phyloP scores from a whole-genome alignment of 2,113 vertebrate species.

The Peromyscus californicus region DNA sequence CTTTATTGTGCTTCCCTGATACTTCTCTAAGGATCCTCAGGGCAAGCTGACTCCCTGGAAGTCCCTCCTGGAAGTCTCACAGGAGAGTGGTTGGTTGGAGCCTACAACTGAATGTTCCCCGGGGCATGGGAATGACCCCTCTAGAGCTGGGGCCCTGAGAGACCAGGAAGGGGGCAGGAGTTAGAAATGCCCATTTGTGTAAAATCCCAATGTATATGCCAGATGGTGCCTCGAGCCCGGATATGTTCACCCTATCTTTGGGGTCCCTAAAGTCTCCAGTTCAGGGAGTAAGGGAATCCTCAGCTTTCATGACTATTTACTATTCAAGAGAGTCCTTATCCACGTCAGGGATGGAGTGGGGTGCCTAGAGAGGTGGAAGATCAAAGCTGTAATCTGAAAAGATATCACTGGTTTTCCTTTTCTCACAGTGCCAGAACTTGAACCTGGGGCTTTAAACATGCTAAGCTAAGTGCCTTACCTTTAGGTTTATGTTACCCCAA shows the following conservation, averaged over 20 bases:
- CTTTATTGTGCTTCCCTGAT: rapidly evolving
- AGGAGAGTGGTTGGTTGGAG: not conserved
- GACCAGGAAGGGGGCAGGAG: not conserved
- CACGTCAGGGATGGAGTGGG: not conserved
- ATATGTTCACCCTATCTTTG: not conserved
- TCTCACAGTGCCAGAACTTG: not conserved
- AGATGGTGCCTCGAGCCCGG: not conserved
- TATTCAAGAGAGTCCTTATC: not conserved
- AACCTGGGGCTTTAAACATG: not conserved
- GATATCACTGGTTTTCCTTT: not conserved
- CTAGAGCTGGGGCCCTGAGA: not conserved
- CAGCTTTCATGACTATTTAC: not conserved
- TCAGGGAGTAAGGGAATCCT: not conserved
- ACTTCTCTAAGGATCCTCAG: not conserved
- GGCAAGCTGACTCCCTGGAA: not conserved
- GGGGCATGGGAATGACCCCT: not conserved
- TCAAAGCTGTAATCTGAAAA: not conserved
- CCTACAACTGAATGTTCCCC: not conserved
- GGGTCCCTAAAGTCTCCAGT: not conserved
- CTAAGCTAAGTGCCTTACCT: not conserved
- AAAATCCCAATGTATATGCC: not conserved
- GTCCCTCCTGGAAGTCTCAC: not conserved
- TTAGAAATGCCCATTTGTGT: not conserved
- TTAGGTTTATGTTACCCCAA: not conserved
- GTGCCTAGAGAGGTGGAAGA: not conserved